Conservation (phyloP, 2,113 vertebrate genomes). For the Procavia capensis region DNA sequence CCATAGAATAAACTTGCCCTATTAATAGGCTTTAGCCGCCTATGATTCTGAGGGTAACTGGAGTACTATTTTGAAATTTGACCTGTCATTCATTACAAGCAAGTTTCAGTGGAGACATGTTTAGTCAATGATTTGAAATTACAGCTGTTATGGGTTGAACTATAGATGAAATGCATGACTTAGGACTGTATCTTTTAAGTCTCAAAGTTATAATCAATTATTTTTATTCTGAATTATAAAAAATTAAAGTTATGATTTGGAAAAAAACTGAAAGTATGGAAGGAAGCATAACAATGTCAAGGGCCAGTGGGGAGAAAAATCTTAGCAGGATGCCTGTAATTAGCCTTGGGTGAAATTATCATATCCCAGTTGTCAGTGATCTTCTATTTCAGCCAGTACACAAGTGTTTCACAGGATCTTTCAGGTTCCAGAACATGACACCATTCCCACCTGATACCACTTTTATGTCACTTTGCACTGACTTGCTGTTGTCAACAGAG, state of each 20-base stretch:
- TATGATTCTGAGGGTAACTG: not conserved
- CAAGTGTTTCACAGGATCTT: not conserved
- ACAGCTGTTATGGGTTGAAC: not conserved
- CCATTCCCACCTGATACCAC: accelerated
- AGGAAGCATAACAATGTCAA: not conserved
- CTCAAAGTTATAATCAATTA: conserved; percentile 13
- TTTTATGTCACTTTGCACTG: not conserved
- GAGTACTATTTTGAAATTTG: not conserved
- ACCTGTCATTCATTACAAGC: not conserved
- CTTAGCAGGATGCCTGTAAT: not conserved
- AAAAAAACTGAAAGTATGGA: not conserved
- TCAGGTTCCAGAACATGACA: not conserved
- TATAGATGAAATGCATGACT: not conserved
- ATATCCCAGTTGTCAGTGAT: not conserved
- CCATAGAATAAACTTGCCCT: not conserved
- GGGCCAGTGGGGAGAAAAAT: not conserved
- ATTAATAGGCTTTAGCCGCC: not conserved
- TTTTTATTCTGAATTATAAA: conserved; percentile 40
- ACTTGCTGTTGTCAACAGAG: not conserved
- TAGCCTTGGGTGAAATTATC: conserved; percentile 6
- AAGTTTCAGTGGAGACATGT: not conserved
- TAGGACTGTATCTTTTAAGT: not conserved
- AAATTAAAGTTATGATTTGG: not conserved
- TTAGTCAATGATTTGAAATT: not conserved
- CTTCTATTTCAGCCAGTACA: not conserved